Percentiles rank a stretch among this genome's conserved stretches.
These are phyloP conservation scores for Agelas oroides DNA, from an alignment of 37 sponge, comb jelly and placozoan genomes.

Conservation along the genomic window DNA sequence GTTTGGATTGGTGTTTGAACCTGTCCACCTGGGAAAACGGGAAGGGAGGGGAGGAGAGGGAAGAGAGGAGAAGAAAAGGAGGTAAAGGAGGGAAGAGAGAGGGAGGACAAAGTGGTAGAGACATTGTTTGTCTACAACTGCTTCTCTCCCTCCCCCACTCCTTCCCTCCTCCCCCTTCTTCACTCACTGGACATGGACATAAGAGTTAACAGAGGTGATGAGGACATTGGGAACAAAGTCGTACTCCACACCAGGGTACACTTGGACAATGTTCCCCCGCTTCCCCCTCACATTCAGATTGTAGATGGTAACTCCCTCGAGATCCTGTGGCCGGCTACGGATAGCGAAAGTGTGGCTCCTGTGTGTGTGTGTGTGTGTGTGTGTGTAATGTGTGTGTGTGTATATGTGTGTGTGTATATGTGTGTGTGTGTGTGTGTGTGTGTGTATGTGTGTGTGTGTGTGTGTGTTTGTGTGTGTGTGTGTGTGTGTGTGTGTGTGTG, in stretches of 20 bases:
- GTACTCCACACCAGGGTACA: constrained; percentile 98
- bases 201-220: constrained; percentile 37
- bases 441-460: no score
- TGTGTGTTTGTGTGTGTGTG: no score
- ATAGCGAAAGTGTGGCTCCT: constrained; percentile 86
- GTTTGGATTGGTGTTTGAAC: constrained; percentile 96
- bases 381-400: no score
- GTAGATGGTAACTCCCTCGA: constrained; percentile 65
- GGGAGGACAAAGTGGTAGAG: background rate
- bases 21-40: constrained; percentile 95
- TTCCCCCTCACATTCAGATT: constrained; percentile 98
- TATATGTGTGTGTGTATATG: no score
- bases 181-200: constrained; percentile 93
- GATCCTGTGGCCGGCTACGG: constrained; percentile 52
- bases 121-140: background rate
- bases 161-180: background rate
- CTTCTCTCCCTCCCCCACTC: background rate
- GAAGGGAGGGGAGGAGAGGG: no score
- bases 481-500: no score
- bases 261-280: constrained; percentile 98
- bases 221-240: constrained; percentile 96
- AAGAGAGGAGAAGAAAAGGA: no score
- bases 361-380: background rate
- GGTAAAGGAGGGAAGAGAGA: no score
- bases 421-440: no score